phyloP scores from a whole-genome alignment of 2,113 vertebrate species.

The Myanophis thanlyinensis region DNA sequence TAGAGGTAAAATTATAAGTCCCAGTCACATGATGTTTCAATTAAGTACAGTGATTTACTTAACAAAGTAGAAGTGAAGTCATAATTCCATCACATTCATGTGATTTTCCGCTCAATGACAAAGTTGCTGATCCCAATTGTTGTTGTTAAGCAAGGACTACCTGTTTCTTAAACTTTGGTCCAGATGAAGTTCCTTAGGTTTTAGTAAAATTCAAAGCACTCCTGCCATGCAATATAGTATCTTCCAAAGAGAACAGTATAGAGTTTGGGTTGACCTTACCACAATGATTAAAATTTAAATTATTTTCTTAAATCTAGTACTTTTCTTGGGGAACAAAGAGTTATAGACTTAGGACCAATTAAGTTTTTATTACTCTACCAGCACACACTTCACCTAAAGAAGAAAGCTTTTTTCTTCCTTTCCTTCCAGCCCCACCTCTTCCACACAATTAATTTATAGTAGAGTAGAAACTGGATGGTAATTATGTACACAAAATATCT shows the following conservation, averaged over 20 bases:
- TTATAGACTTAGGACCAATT: neutral
- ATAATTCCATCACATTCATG: neutral
- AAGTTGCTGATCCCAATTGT: neutral
- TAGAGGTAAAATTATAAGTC: neutral
- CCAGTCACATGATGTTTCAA: neutral
- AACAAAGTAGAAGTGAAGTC: neutral
- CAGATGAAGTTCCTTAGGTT: neutral
- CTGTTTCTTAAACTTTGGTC: neutral
- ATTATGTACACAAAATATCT: constrained; percentile 59
- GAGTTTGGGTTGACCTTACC: neutral
- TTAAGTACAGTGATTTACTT: neutral
- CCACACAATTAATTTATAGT: neutral
- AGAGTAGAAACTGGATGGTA: constrained; percentile 51
- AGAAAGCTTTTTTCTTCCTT: constrained; percentile 9
- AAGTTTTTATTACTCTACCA: neutral
- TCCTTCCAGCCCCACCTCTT: neutral
- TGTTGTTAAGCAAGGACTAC: neutral
- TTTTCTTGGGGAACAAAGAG: constrained; percentile 2
- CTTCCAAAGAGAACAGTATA: neutral
- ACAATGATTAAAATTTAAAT: neutral
- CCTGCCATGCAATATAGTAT: neutral
- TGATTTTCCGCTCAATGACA: neutral
- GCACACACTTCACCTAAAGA: constrained; percentile 29
- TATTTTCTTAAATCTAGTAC: neutral
- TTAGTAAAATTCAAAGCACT: neutral